A percentile compares a stretch with the other conserved stretches of the same genome.
phyloP scores from a whole-genome alignment of 2,888 invertebrate genomes.

The Napeogenes sylphis region DNA sequence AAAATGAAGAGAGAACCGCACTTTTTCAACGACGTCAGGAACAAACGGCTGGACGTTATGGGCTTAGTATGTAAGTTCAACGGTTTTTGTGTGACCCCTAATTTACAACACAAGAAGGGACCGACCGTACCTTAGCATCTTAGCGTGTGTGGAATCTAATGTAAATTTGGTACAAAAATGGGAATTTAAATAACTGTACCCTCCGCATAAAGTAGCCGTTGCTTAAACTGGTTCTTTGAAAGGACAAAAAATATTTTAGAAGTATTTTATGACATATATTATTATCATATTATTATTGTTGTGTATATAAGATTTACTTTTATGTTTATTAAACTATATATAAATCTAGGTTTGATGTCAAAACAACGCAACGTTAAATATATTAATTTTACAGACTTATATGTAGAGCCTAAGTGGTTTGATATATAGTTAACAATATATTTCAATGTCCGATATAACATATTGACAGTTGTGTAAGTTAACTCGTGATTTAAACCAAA shows the following conservation, averaged over 20 bases:
- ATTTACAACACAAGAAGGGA: conserved; percentile 75
- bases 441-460: no score
- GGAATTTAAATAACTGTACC: conserved; percentile 76
- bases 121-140: conserved; percentile 65
- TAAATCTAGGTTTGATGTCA: no score
- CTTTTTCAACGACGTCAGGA: conserved; percentile 63
- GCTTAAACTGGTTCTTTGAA: conserved; percentile 56
- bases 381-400: no score
- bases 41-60: conserved; percentile 72
- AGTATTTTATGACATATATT: not conserved
- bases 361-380: no score
- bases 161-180: conserved; percentile 75
- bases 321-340: no score
- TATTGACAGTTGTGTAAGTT: no score
- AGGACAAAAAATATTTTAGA: not conserved
- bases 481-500: no score
- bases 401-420: no score
- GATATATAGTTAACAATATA: no score
- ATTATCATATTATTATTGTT: not conserved
- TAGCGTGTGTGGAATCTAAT: conserved; percentile 67
- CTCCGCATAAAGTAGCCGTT: conserved; percentile 67
- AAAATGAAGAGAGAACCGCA: conserved; percentile 46
- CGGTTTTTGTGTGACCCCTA: conserved; percentile 77
- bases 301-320: not conserved
- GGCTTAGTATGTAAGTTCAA: conserved; percentile 60